A percentile compares a stretch with the other conserved stretches of the same genome.
phyloP scores from a whole-genome alignment of 2,797 vertebrate genomes.

The Oceanodroma leucorhoa region DNA sequence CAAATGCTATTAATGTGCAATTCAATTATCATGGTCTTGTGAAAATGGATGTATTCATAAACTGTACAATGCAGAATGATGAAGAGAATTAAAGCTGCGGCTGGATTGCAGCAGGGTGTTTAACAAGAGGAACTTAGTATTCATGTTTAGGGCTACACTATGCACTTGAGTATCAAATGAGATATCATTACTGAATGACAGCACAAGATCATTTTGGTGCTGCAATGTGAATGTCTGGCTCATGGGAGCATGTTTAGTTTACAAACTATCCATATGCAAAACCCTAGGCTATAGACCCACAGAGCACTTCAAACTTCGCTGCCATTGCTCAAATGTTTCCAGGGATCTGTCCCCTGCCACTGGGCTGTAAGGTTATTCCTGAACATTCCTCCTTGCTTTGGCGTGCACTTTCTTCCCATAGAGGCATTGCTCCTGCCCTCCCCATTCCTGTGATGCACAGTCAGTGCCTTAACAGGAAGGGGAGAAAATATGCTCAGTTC shows the following conservation, averaged over 20 bases:
- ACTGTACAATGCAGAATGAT: conserved; percentile 30
- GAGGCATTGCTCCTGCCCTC: neutral
- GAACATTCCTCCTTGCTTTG: conserved; percentile 14
- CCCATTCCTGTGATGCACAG: neutral
- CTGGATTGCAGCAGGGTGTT: conserved; percentile 18
- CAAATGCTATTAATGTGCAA: conserved; percentile 45
- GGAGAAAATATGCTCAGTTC: neutral
- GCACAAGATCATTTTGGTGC: conserved; percentile 9
- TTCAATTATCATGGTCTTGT: conserved; percentile 32
- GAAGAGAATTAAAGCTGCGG: conserved; percentile 39
- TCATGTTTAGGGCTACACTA: conserved; percentile 34
- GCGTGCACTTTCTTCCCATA: neutral
- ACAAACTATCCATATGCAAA: neutral
- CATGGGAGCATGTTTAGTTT: neutral
- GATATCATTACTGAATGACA: conserved; percentile 55
- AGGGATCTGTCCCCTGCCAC: neutral
- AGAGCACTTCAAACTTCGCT: conserved; percentile 7
- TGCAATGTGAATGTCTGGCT: neutral
- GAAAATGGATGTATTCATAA: conserved; percentile 46
- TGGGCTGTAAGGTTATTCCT: conserved; percentile 21
- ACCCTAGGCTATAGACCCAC: neutral
- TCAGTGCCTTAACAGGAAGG: neutral
- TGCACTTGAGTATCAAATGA: conserved; percentile 49
- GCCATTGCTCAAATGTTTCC: neutral
- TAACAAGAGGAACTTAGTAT: conserved; percentile 41